These are phyloP conservation scores for Meteorus colon DNA, from an alignment of 2,888 invertebrate species.

Conservation along the genomic window DNA sequence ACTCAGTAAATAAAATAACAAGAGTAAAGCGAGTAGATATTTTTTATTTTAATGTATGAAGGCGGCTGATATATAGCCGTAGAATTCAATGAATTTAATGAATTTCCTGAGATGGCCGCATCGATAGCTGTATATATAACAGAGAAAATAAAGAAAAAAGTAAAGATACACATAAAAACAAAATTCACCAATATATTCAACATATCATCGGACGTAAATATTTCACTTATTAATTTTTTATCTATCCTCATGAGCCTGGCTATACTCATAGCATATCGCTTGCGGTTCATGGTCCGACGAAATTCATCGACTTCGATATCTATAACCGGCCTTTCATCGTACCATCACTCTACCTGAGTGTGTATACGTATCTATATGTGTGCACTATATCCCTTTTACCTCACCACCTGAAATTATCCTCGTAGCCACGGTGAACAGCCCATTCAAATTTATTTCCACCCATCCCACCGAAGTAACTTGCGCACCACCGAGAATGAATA, in stretches of 20 bases:
- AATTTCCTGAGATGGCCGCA: constrained; percentile 50
- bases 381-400: constrained; percentile 23
- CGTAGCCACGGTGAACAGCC: neutral
- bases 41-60: constrained; percentile 6
- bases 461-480: neutral
- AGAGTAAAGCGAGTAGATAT: neutral
- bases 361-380: neutral
- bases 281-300: constrained; percentile 26
- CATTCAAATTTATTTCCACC: constrained; percentile 30
- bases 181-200: constrained; percentile 61
- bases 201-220: constrained; percentile 56
- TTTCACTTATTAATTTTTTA: constrained; percentile 70
- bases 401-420: constrained; percentile 25
- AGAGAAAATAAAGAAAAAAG: neutral
- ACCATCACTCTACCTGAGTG: neutral
- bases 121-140: constrained; percentile 16
- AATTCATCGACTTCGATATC: constrained; percentile 27
- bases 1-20: constrained; percentile 37
- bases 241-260: neutral
- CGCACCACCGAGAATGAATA: neutral
- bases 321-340: neutral
- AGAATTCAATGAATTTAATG: constrained; percentile 42
- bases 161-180: constrained; percentile 15
- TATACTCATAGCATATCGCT: neutral
- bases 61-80: neutral